Evolutionary conservation across 2,113 vertebrate species (phyloP), one percentile per base, ranked within the genome.

Genomic region (Poicephalus meyeri): DNA sequence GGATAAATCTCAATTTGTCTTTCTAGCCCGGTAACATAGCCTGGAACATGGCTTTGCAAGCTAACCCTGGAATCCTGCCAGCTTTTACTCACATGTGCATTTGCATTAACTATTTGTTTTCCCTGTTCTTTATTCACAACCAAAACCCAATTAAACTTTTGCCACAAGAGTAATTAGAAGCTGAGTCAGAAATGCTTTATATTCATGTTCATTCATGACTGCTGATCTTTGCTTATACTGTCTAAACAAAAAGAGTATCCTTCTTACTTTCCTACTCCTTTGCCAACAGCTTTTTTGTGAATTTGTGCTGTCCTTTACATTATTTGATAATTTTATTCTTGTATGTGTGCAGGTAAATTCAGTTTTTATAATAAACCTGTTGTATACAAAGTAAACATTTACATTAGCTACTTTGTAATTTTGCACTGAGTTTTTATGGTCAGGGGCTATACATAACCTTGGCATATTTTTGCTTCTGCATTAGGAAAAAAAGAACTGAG

Each of bases 61-160:
- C 46, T 49, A 33, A 37, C n/a, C 42, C 66, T 70, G 56, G 84
- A 61, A 71, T 66, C 33, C 68, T 78, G 23, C 61, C 60, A 79
- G 65, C 19, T 79, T 58, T 2, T 11, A 11, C 42, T 76, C 61
- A 16, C 33, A 4, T 47, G 44, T 84, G 60, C 31, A 13, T 84
- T 95, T 87, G 33, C 5, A 9, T 19, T 46, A 37, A 4, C 25
- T 71, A 5, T 81, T 80, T 94, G 39, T 91, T 94, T 95, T 69
- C 53, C 16, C 53, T 65, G 26, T 73, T 83, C 76, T 93, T 91
- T 81, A 58, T 78, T 89, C 65, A 56, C 35, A 70, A 37, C 85
- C 63, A 91, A 92, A 95, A 79, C n/a, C 42, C 52, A 89, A 74
- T 91, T 93, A 89, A 81, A 92, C 2, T 56, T 92, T 88, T 96